A percentile compares a stretch with the other conserved stretches of the same genome.
Evolutionary conservation across 2,797 vertebrate species (phyloP).

Genomic region (Sebastes hopkinsi): DNA sequence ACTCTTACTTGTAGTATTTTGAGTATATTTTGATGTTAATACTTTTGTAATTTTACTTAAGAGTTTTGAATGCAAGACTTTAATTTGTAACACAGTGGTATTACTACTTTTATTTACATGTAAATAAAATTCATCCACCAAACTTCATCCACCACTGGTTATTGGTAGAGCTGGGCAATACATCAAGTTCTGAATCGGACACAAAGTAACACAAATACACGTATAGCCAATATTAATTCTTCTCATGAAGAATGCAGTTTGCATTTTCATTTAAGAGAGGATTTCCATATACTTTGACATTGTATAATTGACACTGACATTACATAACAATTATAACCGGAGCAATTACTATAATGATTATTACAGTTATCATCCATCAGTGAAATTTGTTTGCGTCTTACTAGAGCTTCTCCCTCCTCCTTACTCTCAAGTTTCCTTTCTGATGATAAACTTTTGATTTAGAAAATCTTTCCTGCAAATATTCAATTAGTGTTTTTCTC

Average conservation of each 20-base stretch:
- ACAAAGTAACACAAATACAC: neutral
- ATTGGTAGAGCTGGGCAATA: neutral
- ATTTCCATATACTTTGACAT: neutral
- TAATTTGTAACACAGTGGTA: too few relatives aligned
- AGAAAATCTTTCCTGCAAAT: neutral
- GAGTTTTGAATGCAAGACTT: too few relatives aligned
- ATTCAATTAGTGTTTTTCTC: neutral
- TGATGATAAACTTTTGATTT: neutral
- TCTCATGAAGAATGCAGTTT: neutral
- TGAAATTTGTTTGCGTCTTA: neutral
- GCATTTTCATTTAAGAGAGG: neutral
- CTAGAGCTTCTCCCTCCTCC: neutral
- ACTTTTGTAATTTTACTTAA: too few relatives aligned
- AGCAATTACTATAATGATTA: slow-evolving; percentile 1
- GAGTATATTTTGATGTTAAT: too few relatives aligned
- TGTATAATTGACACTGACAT: neutral
- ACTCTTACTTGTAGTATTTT: too few relatives aligned
- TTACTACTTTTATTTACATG: too few relatives aligned
- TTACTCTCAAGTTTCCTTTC: neutral
- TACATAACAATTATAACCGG: neutral
- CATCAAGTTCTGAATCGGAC: neutral
- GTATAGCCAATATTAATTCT: neutral
- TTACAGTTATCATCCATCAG: neutral
- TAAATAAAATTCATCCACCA: too few relatives aligned
- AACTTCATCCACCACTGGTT: too few relatives aligned